Evolutionary conservation across 2,888 invertebrate genomes (phyloP), one percentile per base, ranked within the genome.

Genomic region (Hirtodrosophila histrioides): DNA sequence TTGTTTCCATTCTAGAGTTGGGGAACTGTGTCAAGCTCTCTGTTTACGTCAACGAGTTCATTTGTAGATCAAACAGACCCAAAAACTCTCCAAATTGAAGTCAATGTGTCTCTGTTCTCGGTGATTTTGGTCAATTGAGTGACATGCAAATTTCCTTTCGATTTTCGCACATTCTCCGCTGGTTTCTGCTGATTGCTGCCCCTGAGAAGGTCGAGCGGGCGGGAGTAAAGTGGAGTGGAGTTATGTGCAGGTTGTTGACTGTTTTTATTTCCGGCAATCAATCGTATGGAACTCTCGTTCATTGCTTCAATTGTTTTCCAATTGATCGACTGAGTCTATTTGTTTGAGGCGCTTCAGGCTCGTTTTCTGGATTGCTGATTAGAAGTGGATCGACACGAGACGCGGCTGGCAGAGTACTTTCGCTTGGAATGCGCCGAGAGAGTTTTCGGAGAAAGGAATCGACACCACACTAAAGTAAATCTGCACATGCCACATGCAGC

Each of bases 121-220:
- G 41, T 61, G 69, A 69, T 72, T 69, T 31, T 62, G 53, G 50
- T 64, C 75, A 58, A 82, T 69, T 77, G 76, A 83, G 86, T 84
- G 83, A 86, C 85, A 84, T 84, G 83, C 86, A 84, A 72, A 84
- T 84, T 84, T 84, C 81, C 85, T 81, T 86, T 86, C 66, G 75
- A 75, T 82, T 83, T 81, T 86, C 75, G 68, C 83, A 82, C 75
- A 84, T 86, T 80, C 65, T 74, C 66, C 57, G 57, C 45, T 62
- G 67, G 55, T 45, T 45, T 46, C 46, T 54, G 54, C 67, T 80
- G 81, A 81, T 78, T 69, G 72, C 55, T 54, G 75, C 61, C 50
- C 61, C 61, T 61, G 67, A 53, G 69, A 69, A 65, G 70, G 79
- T 56, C 63, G 78, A 64, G 65, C 58, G 61, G 56, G 62, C 54